phyloP scores from a whole-genome alignment of 2,888 invertebrate genomes.

The Disparrhopalites patrizii region DNA sequence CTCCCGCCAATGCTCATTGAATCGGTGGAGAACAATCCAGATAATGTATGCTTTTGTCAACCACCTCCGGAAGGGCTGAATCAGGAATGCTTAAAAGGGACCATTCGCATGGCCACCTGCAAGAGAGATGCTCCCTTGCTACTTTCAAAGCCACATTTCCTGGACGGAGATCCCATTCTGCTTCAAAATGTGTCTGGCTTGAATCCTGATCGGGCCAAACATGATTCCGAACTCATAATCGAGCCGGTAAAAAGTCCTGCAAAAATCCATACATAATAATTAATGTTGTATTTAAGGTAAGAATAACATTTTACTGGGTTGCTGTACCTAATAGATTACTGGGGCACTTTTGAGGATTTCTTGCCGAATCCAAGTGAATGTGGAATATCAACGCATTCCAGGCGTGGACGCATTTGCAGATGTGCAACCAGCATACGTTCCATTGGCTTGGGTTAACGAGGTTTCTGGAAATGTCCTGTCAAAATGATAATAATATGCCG shows the following conservation, averaged over 20 bases:
- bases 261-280: too few species aligned
- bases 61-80: too few species aligned
- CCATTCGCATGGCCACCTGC: conserved; percentile 26
- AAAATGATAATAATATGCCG: too few species aligned
- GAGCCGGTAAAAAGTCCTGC: conserved; percentile 27
- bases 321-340: conserved; percentile 36
- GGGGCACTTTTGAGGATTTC: conserved; percentile 40
- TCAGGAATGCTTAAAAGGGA: conserved; percentile 12
- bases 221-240: conserved; percentile 10
- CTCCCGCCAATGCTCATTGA: too few species aligned
- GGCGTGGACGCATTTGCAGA: conserved; percentile 1
- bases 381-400: conserved; percentile 38
- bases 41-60: conserved; percentile 35
- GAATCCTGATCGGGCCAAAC: conserved; percentile 1
- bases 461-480: too few species aligned
- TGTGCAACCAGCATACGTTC: conserved; percentile 34
- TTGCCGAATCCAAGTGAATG: conserved; percentile 40
- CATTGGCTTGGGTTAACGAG: conserved; percentile 43
- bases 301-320: too few species aligned
- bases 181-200: conserved; percentile 6
- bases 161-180: conserved; percentile 3
- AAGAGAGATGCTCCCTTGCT: conserved; percentile 22
- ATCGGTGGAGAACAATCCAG: conserved; percentile 25
- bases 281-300: too few species aligned
- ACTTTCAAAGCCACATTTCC: conserved; percentile 24